Conservation (phyloP, 2,888 invertebrate genomes). For the Parasteatoda lunata region DNA sequence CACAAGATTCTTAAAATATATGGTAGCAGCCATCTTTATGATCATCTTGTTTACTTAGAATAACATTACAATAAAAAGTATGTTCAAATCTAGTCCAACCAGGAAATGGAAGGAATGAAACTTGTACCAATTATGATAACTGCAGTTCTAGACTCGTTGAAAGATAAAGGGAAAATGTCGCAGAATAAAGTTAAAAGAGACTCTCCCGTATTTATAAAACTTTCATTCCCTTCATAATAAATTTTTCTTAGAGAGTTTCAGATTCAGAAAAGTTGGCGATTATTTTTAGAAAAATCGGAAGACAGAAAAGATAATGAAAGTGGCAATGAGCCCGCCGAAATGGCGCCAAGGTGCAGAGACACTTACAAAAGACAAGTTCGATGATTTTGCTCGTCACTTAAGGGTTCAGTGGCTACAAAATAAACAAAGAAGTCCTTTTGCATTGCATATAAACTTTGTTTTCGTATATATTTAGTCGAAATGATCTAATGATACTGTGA, state of each 20-base stretch:
- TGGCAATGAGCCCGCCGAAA: conserved; percentile 34
- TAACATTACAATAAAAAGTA: too few species aligned
- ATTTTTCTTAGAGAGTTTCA: not conserved
- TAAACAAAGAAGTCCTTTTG: too few species aligned
- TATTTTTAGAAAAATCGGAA: conserved; percentile 46
- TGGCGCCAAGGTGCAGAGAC: conserved; percentile 13
- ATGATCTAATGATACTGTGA: too few species aligned
- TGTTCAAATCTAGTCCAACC: too few species aligned
- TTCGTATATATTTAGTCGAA: too few species aligned
- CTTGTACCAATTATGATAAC: too few species aligned
- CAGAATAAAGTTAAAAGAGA: not conserved
- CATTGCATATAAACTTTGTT: too few species aligned
- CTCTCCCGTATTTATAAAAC: not conserved
- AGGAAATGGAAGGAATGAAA: too few species aligned
- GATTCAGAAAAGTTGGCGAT: conserved; percentile 9
- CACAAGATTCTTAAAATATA: too few species aligned
- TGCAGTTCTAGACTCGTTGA: too few species aligned
- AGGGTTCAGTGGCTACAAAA: not conserved
- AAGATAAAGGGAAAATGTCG: not conserved
- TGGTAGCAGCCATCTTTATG: too few species aligned
- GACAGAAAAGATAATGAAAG: conserved; percentile 36
- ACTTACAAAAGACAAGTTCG: conserved; percentile 25
- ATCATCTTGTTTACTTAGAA: too few species aligned
- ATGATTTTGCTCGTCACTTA: conserved; percentile 11
- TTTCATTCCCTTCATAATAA: not conserved